These are phyloP conservation scores for Octonoba sinensis DNA, from an alignment of 2,888 invertebrate species.

Conservation along the genomic window DNA sequence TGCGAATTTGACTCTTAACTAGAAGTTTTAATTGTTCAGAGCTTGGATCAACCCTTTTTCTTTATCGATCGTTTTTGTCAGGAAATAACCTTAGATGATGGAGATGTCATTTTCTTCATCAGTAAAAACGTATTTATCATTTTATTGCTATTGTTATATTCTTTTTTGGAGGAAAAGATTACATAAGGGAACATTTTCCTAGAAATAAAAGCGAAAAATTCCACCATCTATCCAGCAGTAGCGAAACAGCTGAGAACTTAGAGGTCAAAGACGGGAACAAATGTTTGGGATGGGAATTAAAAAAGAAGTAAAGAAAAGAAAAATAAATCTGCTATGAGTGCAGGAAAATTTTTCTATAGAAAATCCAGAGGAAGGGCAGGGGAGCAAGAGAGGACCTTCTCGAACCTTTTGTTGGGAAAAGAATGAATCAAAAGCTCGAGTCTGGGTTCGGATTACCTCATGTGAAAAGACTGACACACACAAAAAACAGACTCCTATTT, in stretches of 20 bases:
- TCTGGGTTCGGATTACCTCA: conserved; percentile 44
- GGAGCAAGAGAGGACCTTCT: conserved; percentile 4
- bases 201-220: conserved; percentile 24
- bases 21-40: too few species aligned
- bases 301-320: conserved; percentile 2
- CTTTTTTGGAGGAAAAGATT: too few species aligned
- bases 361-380: conserved; percentile 19
- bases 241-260: conserved; percentile 53
- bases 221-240: conserved; percentile 20
- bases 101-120: too few species aligned
- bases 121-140: too few species aligned
- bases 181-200: too few species aligned
- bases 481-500: conserved; percentile 22
- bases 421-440: conserved; percentile 45
- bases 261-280: conserved; percentile 53
- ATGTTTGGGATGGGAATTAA: not conserved
- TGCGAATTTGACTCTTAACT: too few species aligned
- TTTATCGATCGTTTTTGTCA: too few species aligned
- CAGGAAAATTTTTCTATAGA: conserved; percentile 41
- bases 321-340: conserved; percentile 26
- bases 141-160: too few species aligned
- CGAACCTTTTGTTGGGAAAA: conserved; percentile 33
- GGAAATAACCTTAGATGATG: too few species aligned
- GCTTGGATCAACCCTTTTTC: too few species aligned
- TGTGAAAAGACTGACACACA: conserved; percentile 40